Conservation (phyloP, 2,113 vertebrate species). For the Struthio camelus region DNA sequence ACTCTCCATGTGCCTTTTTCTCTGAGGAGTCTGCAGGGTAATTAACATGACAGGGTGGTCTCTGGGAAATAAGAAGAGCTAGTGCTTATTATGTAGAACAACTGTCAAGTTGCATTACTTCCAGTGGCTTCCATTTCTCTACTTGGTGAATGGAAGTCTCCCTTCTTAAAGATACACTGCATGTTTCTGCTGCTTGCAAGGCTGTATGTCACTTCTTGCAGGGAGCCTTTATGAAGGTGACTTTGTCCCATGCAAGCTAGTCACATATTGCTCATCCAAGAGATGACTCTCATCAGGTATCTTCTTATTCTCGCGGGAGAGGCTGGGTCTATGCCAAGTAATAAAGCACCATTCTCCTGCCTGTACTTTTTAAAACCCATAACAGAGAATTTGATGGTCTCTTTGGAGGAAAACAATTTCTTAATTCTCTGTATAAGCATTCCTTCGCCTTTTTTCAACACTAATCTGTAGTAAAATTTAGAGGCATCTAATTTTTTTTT, state of each 20-base stretch:
- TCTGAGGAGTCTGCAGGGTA: slow-evolving; percentile 36
- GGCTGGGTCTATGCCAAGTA: background rate
- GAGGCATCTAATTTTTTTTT: background rate
- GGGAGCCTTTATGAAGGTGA: background rate
- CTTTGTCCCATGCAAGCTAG: background rate
- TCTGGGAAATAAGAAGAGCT: slow-evolving; percentile 28
- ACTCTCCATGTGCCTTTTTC: slow-evolving; percentile 24
- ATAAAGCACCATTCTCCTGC: background rate
- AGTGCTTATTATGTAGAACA: slow-evolving; percentile 21
- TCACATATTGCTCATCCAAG: background rate
- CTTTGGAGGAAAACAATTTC: background rate
- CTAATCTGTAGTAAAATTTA: background rate
- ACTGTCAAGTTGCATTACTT: slow-evolving; percentile 48
- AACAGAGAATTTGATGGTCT: background rate
- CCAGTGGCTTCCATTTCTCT: slow-evolving; percentile 17
- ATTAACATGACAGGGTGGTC: slow-evolving; percentile 51
- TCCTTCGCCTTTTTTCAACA: background rate
- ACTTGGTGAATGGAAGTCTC: slow-evolving; percentile 14
- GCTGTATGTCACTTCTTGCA: background rate
- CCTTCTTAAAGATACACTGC: background rate
- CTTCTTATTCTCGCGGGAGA: background rate
- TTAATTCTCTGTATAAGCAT: background rate
- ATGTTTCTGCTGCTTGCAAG: background rate
- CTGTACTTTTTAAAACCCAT: background rate
- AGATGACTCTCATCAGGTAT: background rate